Evolutionary conservation across 1,140 invertebrate species (phyloP), one percentile per base, ranked within the genome.

Genomic region (Armadillidium nasatum): DNA sequence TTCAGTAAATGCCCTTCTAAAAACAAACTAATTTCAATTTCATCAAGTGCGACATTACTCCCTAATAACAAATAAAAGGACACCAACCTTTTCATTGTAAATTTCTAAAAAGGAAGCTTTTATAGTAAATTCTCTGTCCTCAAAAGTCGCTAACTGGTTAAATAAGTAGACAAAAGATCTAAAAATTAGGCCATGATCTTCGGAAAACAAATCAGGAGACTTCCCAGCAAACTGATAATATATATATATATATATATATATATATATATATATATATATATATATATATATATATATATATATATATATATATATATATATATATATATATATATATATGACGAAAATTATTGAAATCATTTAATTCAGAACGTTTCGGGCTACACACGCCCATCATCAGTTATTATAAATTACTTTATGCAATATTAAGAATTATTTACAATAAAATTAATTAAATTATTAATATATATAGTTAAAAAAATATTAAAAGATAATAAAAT

Each of bases 71-170:
- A 33, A 33, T 3, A 1, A 33, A 6, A 33, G 33, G 33, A 33
- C 33, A 33, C 33, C 33, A 33, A 96, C 94, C 88, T 96, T 94
- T 87, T 97, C 95, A 83, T 97, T 97, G 85, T 97, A 97, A 75
- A 97, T 96, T 88, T 97, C 95, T 78, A 98, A 86, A 86, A 96
- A 95, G 79, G 94, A 96, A 74, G 96, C 92, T 84, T 95, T 95
- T 45, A 98, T 87, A 45, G 97, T 88, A 85, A 96, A 95, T 83
- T 93, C 90, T 73, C 93, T 90, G 43, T 90, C 88, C 78, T 90
- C 88, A 76, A 83, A 82, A 76, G 79, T 82, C 76, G 82, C 84
- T 71, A 95, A 88, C 80, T 93, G 87, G 83, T 92, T 89, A 85
- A 96, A 97, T 74, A 97, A 88, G 84, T 96, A 93, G 75, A 95